phyloP scores from a whole-genome alignment of 2,888 invertebrate species.

The Stenoptilia bipunctidactyla region DNA sequence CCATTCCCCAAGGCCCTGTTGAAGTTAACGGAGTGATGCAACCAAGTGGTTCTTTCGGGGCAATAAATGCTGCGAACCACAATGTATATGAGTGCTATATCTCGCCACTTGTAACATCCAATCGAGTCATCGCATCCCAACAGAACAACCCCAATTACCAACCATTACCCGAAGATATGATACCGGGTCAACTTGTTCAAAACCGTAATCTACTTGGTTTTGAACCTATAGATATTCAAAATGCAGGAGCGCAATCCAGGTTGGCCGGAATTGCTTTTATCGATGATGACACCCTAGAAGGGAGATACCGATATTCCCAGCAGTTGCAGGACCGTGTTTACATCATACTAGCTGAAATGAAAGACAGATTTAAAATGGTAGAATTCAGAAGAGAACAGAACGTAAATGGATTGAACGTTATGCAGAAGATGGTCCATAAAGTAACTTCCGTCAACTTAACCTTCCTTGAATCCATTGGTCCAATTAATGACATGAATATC shows the following conservation, averaged over 20 bases:
- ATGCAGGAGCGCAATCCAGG: not conserved
- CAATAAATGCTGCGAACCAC: conserved; percentile 4
- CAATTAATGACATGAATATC: conserved; percentile 6
- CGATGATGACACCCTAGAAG: conserved; percentile 3
- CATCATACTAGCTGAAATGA: conserved; percentile 6
- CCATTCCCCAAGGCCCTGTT: conserved; percentile 11
- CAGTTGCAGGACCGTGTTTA: conserved; percentile 3
- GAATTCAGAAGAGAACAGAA: conserved; percentile 2
- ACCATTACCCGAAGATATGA: not conserved
- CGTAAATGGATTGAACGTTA: conserved; percentile 3
- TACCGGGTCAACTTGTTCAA: not conserved
- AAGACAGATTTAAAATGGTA: conserved; percentile 4
- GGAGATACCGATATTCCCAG: not conserved
- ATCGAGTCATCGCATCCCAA: conserved; percentile 1
- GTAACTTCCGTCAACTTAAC: conserved; percentile 6
- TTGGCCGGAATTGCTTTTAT: conserved; percentile 1
- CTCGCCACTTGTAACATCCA: conserved; percentile 6
- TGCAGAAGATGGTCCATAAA: conserved; percentile 4
- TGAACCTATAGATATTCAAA: not conserved
- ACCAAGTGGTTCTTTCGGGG: conserved; percentile 9
- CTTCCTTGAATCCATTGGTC: conserved; percentile 6
- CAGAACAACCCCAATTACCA: not conserved
- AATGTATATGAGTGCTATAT: conserved; percentile 12
- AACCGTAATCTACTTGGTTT: not conserved
- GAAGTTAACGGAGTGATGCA: not conserved